These are phyloP conservation scores for Dolichallabes microphthalmus DNA, from an alignment of 2,113 vertebrate species.

Conservation along the genomic window DNA sequence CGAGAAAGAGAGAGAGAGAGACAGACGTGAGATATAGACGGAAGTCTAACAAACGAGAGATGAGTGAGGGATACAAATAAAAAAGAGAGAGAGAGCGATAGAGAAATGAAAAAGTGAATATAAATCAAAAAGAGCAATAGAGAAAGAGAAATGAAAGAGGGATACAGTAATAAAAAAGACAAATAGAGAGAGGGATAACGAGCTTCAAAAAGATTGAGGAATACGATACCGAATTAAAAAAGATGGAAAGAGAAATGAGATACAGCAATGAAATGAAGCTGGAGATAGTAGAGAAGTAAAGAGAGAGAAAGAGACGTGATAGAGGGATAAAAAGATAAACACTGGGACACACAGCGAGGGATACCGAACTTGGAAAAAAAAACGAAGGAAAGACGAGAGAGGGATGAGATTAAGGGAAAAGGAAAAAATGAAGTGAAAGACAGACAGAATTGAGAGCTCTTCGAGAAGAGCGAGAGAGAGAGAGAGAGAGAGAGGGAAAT, in stretches of 20 bases:
- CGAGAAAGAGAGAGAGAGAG: neutral
- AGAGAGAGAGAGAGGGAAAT: neutral
- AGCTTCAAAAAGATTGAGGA: neutral
- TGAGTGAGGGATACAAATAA: neutral
- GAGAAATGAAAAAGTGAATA: neutral
- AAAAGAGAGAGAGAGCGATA: neutral
- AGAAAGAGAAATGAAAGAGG: neutral
- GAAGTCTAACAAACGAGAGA: neutral
- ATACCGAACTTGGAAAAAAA: neutral
- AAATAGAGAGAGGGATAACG: neutral
- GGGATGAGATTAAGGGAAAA: slow-evolving; percentile 18
- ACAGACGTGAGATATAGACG: neutral
- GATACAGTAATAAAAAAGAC: neutral
- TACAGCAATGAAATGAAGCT: slow-evolving; percentile 13
- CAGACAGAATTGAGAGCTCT: neutral
- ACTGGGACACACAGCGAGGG: neutral
- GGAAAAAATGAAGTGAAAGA: neutral
- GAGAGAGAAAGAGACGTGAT: slow-evolving; percentile 33
- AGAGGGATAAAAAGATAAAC: neutral
- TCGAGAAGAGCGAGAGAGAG: slow-evolving; percentile 57
- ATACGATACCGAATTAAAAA: neutral
- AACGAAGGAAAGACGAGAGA: no score
- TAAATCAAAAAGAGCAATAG: no score
- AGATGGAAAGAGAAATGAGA: slow-evolving; percentile 47
- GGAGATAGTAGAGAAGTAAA: neutral